These are phyloP conservation scores for Tarsius wallacei DNA, from an alignment of 2,797 vertebrate genomes.

Conservation along the genomic window DNA sequence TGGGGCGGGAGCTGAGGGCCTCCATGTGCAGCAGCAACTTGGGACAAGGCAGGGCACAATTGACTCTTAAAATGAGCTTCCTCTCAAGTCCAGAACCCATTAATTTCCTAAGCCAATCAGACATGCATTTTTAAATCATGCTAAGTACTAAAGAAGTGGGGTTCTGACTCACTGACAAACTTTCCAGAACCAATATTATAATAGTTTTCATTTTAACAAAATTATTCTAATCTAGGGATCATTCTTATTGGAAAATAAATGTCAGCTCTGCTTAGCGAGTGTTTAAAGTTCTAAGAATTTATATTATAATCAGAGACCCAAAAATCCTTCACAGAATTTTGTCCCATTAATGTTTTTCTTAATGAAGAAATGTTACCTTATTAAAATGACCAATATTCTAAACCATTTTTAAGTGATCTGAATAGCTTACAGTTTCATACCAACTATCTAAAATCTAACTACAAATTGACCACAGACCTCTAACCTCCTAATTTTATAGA, in stretches of 20 bases:
- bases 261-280: constrained; percentile 93
- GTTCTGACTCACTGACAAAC: constrained; percentile 24
- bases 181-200: constrained; percentile 71
- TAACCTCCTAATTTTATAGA: constrained; percentile 89
- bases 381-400: constrained; percentile 90
- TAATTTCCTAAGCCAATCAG: constrained; percentile 68
- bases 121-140: constrained; percentile 60
- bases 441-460: constrained; percentile 83
- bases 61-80: constrained; percentile 24
- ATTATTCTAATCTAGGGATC: not conserved
- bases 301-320: constrained; percentile 87
- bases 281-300: constrained; percentile 92
- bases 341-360: constrained; percentile 85
- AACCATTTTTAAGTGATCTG: constrained; percentile 85
- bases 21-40: no score
- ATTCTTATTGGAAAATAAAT: constrained; percentile 87
- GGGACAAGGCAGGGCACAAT: no score
- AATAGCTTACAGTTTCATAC: constrained; percentile 89
- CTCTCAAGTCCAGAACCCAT: not conserved
- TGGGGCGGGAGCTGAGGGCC: no score
- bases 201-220: constrained; percentile 59
- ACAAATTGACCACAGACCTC: constrained; percentile 88
- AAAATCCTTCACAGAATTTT: constrained; percentile 75
- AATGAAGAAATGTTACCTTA: constrained; percentile 91
- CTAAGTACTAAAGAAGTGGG: constrained; percentile 61